A percentile compares a stretch with the other conserved stretches of the same genome.
phyloP scores from a whole-genome alignment of 2,113 vertebrate genomes.

The Brienomyrus longianalis region DNA sequence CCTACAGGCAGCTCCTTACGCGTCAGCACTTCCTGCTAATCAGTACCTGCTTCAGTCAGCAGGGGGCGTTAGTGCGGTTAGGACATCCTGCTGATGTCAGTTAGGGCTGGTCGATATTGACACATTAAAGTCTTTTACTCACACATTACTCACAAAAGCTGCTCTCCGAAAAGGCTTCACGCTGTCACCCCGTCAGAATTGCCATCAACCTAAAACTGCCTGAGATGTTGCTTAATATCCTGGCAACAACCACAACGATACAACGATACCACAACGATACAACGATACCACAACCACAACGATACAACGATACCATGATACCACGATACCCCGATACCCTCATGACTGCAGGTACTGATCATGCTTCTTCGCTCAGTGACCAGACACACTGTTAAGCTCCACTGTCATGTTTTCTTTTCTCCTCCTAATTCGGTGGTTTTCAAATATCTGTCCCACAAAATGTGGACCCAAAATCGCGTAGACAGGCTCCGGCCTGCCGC shows the following conservation, averaged over 20 bases:
- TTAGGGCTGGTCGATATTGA: background rate
- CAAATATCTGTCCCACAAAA: background rate
- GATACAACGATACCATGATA: too few species aligned
- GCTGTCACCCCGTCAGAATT: background rate
- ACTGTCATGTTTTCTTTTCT: background rate
- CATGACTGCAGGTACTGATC: background rate
- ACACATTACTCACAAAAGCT: background rate
- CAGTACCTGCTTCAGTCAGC: background rate
- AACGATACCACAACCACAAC: background rate
- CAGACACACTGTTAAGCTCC: background rate
- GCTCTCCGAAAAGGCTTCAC: background rate
- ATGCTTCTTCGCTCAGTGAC: background rate
- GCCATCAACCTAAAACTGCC: background rate
- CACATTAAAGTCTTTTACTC: background rate
- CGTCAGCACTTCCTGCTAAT: background rate
- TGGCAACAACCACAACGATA: background rate
- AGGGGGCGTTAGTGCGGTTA: background rate
- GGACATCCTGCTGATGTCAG: background rate
- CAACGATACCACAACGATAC: background rate
- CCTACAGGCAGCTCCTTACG: background rate
- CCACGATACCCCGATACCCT: too few species aligned
- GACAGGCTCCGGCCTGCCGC: background rate
- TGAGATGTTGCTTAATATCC: background rate
- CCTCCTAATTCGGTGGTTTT: background rate
- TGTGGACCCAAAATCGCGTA: background rate